Evolutionary conservation across 2,888 invertebrate species (phyloP).

Genomic region (Kuschelorhynchus macadamiae): DNA sequence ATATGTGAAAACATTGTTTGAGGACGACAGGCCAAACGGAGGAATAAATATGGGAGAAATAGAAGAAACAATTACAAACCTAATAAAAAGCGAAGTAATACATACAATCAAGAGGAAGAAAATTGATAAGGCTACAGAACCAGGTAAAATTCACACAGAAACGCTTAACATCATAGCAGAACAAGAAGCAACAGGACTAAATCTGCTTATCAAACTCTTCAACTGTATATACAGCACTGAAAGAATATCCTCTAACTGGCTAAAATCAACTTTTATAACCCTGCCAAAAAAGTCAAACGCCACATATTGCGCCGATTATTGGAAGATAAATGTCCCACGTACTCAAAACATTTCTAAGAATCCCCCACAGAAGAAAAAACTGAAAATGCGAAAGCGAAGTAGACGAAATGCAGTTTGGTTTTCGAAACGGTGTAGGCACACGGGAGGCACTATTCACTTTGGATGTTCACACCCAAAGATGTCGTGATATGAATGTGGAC

Average conservation of each 20-base stretch:
- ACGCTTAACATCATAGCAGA: slow-evolving; percentile 2
- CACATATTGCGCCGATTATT: slow-evolving; percentile 14
- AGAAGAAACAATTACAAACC: slow-evolving; percentile 6
- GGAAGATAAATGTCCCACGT: slow-evolving; percentile 19
- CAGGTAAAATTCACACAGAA: slow-evolving; percentile 1
- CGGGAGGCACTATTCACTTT: slow-evolving; percentile 21
- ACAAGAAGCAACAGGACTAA: slow-evolving; percentile 3
- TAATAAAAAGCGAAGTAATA: slow-evolving; percentile 3
- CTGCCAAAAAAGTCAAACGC: slow-evolving; percentile 13
- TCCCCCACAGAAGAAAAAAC: slow-evolving; percentile 14
- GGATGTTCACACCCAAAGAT: neutral
- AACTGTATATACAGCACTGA: too few species aligned
- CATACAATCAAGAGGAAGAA: slow-evolving; percentile 11
- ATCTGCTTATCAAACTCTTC: too few species aligned
- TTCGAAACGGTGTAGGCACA: slow-evolving; percentile 15
- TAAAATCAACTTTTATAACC: slow-evolving; percentile 6
- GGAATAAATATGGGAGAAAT: neutral
- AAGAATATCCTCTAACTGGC: too few species aligned
- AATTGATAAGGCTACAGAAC: slow-evolving; percentile 7
- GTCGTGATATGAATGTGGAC: slow-evolving; percentile 3
- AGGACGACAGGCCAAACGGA: slow-evolving; percentile 1
- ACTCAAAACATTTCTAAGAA: slow-evolving; percentile 13
- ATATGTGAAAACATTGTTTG: slow-evolving; percentile 2
- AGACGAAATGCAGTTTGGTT: slow-evolving; percentile 17
- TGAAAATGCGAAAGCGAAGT: slow-evolving; percentile 9